phyloP scores from a whole-genome alignment of 2,797 vertebrate genomes.

The Ctenopoma kingsleyae region DNA sequence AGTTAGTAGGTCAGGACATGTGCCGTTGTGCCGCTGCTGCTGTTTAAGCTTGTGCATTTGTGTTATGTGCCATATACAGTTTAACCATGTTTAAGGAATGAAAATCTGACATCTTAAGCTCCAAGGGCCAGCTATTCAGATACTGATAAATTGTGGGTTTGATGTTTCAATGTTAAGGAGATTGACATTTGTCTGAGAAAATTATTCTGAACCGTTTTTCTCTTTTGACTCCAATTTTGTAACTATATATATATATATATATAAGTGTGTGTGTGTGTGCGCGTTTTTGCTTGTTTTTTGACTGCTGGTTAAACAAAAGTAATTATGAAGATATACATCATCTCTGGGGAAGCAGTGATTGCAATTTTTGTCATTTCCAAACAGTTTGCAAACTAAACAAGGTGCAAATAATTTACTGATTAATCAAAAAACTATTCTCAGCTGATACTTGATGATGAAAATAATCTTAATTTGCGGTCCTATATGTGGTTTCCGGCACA shows the following conservation, averaged over 20 bases:
- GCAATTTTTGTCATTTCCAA: not conserved
- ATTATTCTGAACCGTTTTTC: too few species aligned
- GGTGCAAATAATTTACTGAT: not conserved
- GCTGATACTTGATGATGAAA: not conserved
- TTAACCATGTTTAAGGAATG: not conserved
- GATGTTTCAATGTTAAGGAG: not conserved
- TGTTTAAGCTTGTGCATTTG: not conserved
- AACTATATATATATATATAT: too few species aligned
- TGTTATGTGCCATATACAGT: not conserved
- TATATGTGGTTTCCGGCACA: not conserved
- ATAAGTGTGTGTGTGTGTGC: too few species aligned
- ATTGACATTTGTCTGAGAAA: not conserved
- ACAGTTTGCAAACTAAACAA: not conserved
- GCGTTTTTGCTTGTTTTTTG: too few species aligned
- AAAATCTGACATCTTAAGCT: too few species aligned
- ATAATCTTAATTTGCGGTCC: not conserved
- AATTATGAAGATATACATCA: not conserved
- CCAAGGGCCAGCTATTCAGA: not conserved
- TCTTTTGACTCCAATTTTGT: too few species aligned
- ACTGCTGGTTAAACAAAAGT: too few species aligned
- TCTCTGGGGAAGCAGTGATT: not conserved
- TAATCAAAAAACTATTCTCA: not conserved
- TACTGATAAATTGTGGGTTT: not conserved
- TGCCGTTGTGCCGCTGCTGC: not conserved
- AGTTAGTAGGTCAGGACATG: constrained; percentile 21